Conservation (phyloP, 1,140 invertebrate genomes). For the Lineus longissimus region DNA sequence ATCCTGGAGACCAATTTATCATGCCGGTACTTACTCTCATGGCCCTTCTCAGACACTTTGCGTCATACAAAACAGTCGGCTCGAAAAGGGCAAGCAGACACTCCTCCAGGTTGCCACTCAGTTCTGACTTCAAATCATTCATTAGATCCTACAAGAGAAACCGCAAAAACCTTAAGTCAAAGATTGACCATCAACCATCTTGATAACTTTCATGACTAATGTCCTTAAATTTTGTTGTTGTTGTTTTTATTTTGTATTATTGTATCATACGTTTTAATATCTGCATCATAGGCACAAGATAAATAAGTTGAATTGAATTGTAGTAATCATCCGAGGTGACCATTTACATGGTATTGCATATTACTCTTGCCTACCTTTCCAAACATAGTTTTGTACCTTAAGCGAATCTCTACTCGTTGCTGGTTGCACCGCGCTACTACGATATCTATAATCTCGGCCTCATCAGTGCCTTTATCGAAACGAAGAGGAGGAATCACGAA, state of each 20-base stretch:
- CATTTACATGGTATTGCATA: not conserved
- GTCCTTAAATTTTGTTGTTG: not conserved
- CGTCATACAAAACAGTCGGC: constrained; percentile 62
- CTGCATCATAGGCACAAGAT: not conserved
- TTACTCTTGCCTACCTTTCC: constrained; percentile 67
- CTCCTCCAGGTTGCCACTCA: constrained; percentile 45
- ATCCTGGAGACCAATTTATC: no score
- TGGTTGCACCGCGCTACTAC: constrained; percentile 79
- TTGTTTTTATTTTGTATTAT: not conserved
- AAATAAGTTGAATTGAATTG: no score
- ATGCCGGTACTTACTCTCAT: constrained; percentile 67
- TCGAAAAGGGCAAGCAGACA: constrained; percentile 43
- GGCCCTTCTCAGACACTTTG: constrained; percentile 79
- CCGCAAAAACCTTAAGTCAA: not conserved
- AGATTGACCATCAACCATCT: not conserved
- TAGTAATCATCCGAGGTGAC: no score
- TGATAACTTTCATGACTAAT: not conserved
- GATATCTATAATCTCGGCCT: constrained; percentile 85
- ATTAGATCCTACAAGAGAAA: constrained; percentile 40
- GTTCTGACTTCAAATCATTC: constrained; percentile 38
- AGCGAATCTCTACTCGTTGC: constrained; percentile 83
- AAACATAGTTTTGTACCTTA: constrained; percentile 87
- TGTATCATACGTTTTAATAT: not conserved
- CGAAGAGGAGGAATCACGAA: no score
- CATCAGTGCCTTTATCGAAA: constrained; percentile 67